Percentiles rank a stretch among this genome's conserved stretches.
Conservation (phyloP, 2,797 vertebrate genomes). For the Cephalopachus bancanus region DNA sequence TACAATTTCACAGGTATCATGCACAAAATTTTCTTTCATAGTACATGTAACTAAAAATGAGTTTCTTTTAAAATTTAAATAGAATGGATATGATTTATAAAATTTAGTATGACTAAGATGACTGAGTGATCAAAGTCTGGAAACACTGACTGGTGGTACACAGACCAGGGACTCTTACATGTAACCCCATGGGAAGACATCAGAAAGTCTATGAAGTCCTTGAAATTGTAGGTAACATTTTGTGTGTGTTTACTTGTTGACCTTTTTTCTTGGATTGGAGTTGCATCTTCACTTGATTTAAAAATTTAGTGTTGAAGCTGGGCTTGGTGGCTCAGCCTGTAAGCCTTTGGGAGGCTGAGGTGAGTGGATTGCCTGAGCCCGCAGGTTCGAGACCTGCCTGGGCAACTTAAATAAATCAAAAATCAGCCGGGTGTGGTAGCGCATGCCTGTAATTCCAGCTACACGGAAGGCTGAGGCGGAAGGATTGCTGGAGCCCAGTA, state of each 20-base stretch:
- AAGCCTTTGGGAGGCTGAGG: too few species aligned
- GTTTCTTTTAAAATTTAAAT: conserved; percentile 28
- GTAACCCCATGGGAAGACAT: not conserved
- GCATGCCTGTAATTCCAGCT: too few species aligned
- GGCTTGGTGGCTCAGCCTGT: too few species aligned
- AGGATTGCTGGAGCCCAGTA: too few species aligned
- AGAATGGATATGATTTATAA: not conserved
- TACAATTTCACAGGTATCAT: not conserved
- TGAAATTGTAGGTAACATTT: not conserved
- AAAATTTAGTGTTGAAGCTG: not conserved
- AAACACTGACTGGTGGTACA: not conserved
- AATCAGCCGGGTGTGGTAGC: too few species aligned
- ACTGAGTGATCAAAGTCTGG: not conserved
- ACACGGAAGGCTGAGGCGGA: too few species aligned
- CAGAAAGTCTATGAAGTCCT: not conserved
- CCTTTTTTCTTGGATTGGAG: not conserved
- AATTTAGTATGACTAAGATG: not conserved
- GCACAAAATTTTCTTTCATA: conserved; percentile 51
- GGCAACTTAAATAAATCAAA: too few species aligned
- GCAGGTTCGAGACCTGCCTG: too few species aligned
- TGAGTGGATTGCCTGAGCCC: too few species aligned
- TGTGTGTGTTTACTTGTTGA: conserved; percentile 26
- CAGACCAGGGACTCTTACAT: not conserved
- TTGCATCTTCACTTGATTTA: conserved; percentile 24
- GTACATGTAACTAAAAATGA: conserved; percentile 17